Evolutionary conservation across 2,888 invertebrate genomes (phyloP).

Genomic region (Pogonocherus hispidulus): DNA sequence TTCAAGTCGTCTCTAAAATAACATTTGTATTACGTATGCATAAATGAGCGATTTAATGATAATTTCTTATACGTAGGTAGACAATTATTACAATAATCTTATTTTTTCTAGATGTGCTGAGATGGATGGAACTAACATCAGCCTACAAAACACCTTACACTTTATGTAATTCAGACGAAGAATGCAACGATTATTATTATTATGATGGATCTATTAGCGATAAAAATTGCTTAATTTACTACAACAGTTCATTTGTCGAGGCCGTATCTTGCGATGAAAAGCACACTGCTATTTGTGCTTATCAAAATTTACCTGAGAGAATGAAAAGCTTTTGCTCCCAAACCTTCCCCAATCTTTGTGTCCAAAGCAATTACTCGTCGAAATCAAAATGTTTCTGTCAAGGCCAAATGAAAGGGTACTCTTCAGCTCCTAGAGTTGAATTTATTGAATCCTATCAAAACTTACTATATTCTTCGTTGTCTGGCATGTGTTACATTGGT

Average conservation of each 20-base stretch:
- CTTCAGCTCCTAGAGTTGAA: conserved; percentile 43
- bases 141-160: conserved; percentile 43
- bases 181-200: conserved; percentile 38
- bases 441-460: conserved; percentile 55
- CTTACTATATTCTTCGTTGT: conserved; percentile 42
- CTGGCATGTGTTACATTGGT: conserved; percentile 51
- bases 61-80: too few relatives aligned
- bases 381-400: conserved; percentile 55
- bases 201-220: conserved; percentile 36
- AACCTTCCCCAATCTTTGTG: conserved; percentile 35
- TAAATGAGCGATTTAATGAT: too few relatives aligned
- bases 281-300: conserved; percentile 53
- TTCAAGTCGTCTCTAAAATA: too few relatives aligned
- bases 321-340: conserved; percentile 48
- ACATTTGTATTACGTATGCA: too few relatives aligned
- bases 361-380: conserved; percentile 51
- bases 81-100: too few relatives aligned
- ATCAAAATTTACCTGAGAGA: conserved; percentile 39
- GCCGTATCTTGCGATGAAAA: conserved; percentile 51
- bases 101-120: conserved; percentile 46
- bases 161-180: conserved; percentile 33
- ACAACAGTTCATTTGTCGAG: conserved; percentile 45
- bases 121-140: conserved; percentile 47
- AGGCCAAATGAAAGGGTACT: conserved; percentile 8
- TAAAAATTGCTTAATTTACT: conserved; percentile 54